Evolutionary conservation across 2,888 invertebrate genomes (phyloP).

Genomic region (Orthonychiurus folsomi): DNA sequence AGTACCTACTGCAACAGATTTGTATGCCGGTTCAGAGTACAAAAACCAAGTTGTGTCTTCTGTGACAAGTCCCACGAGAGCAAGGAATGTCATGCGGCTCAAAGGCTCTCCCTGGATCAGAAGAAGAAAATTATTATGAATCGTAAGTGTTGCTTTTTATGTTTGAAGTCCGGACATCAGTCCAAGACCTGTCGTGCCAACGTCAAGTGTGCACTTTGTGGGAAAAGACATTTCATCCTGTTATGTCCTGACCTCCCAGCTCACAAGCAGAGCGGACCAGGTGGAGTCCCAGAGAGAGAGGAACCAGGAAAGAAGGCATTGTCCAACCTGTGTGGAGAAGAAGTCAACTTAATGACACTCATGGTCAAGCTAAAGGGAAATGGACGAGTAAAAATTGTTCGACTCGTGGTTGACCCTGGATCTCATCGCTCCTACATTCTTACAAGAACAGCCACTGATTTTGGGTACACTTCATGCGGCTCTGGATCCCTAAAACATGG

Average conservation of each 20-base stretch:
- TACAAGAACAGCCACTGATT: neutral
- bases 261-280: neutral
- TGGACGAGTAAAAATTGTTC: neutral
- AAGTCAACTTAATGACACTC: constrained; percentile 13
- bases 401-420: constrained; percentile 11
- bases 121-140: neutral
- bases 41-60: constrained; percentile 11
- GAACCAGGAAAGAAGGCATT: neutral
- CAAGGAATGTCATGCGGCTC: constrained; percentile 8
- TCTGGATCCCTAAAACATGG: constrained; percentile 4
- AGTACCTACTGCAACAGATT: constrained; percentile 13
- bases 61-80: constrained; percentile 13
- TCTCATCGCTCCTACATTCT: constrained; percentile 13
- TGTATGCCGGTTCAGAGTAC: neutral
- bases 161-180: neutral
- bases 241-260: neutral
- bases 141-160: neutral
- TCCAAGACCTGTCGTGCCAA: neutral
- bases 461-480: neutral
- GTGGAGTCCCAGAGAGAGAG: neutral
- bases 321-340: constrained; percentile 5
- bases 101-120: constrained; percentile 1
- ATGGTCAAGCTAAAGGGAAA: neutral
- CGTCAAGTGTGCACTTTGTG: constrained; percentile 2
- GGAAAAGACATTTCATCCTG: neutral